phyloP scores from a whole-genome alignment of 1,140 invertebrate genomes.

The Linepithema humile region DNA sequence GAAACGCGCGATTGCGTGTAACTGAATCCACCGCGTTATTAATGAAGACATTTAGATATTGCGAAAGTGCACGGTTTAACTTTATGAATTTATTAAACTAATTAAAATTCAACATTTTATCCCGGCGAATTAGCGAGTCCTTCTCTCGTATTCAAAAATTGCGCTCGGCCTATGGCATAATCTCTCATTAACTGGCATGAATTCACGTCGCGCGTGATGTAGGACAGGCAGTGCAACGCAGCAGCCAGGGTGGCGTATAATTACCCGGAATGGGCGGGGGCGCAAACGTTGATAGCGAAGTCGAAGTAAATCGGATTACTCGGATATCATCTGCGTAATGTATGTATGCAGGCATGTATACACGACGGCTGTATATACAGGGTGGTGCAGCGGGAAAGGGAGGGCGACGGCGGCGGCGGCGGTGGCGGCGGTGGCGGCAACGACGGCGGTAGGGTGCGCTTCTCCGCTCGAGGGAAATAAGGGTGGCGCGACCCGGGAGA shows the following conservation, averaged over 20 bases:
- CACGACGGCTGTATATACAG: conserved; percentile 66
- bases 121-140: background rate
- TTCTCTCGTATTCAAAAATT: conserved; percentile 27
- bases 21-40: background rate
- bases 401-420: conserved; percentile 9
- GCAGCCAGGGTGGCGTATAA: conserved; percentile 76
- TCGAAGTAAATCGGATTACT: conserved; percentile 84
- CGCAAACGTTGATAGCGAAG: conserved; percentile 82
- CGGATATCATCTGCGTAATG: conserved; percentile 84
- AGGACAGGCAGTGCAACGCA: conserved; percentile 47
- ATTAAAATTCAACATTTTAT: conserved; percentile 8
- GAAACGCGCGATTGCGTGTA: background rate
- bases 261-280: conserved; percentile 78
- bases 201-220: conserved; percentile 55
- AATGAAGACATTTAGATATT: no score
- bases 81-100: background rate
- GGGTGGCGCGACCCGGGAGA: conserved; percentile 80
- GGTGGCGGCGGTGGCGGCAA: background rate
- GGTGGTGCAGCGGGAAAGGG: conserved; percentile 62
- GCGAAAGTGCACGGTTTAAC: background rate
- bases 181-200: conserved; percentile 72
- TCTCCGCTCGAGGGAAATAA: conserved; percentile 76
- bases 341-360: conserved; percentile 80
- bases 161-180: conserved; percentile 60
- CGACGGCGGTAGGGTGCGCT: conserved; percentile 52